Conservation (phyloP, 2,113 vertebrate species). For the Centropristis striata region DNA sequence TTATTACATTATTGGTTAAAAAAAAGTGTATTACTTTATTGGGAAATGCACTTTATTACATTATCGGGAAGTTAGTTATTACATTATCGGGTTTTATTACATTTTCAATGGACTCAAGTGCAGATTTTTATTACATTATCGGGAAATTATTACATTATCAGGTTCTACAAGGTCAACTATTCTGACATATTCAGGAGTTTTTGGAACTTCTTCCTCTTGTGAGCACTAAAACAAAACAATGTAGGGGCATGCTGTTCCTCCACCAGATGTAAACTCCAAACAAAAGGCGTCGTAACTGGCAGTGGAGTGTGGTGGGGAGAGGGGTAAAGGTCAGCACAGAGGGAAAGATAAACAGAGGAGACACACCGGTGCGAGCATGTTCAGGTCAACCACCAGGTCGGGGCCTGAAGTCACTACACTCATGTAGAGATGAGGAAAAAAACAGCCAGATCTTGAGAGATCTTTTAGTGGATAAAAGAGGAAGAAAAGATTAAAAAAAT, state of each 20-base stretch:
- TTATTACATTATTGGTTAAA: too few species aligned
- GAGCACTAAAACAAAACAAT: conserved; percentile 68
- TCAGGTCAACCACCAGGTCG: conserved; percentile 39
- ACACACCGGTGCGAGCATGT: conserved; percentile 25
- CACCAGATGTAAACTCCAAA: conserved; percentile 73
- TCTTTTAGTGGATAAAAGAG: neutral
- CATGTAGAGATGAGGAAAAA: neutral
- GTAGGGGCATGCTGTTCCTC: conserved; percentile 43
- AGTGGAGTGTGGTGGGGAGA: conserved; percentile 34
- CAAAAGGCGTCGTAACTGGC: conserved; percentile 66
- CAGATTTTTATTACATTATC: too few species aligned
- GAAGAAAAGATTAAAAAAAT: neutral
- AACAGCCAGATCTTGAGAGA: neutral
- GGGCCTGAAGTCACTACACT: neutral
- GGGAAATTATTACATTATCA: too few species aligned
- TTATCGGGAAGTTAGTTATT: too few species aligned
- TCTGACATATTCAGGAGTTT: conserved; percentile 27
- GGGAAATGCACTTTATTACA: too few species aligned
- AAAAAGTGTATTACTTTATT: too few species aligned
- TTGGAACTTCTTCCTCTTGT: conserved; percentile 23
- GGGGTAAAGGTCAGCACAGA: conserved; percentile 69
- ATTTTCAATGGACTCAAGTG: too few species aligned
- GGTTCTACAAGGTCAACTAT: too few species aligned
- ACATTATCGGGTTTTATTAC: too few species aligned
- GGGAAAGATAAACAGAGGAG: conserved; percentile 65